Evolutionary conservation across 64 coral and sea anemone genomes (phyloP).

Genomic region (Dendrophyllia cribrosa): DNA sequence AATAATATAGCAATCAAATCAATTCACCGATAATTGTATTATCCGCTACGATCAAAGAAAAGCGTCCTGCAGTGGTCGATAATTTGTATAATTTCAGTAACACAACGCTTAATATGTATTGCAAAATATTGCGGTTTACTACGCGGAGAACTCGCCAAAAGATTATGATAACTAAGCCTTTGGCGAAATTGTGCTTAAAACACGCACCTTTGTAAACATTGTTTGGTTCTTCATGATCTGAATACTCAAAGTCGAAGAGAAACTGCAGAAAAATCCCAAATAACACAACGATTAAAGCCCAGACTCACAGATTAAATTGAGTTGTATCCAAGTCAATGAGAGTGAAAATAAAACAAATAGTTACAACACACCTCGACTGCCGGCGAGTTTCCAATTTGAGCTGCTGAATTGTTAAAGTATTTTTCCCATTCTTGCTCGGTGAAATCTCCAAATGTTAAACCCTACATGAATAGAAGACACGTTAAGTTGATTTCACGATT

Average conservation of each 20-base stretch:
- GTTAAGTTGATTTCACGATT: too few relatives aligned
- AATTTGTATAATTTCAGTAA: not conserved
- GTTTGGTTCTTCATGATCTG: conserved; percentile 73
- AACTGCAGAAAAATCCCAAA: conserved; percentile 52
- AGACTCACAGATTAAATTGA: not conserved
- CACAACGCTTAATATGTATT: not conserved
- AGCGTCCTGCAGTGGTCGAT: not conserved
- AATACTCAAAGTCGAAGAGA: conserved; percentile 78
- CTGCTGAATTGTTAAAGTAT: conserved; percentile 65
- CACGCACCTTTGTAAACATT: conserved; percentile 11
- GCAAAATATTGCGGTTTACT: not conserved
- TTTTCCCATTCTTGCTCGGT: conserved; percentile 85
- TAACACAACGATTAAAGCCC: not conserved
- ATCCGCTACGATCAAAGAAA: not conserved
- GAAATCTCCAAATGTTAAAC: conserved; percentile 86
- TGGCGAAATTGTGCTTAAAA: not conserved
- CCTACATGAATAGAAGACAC: conserved; percentile 16
- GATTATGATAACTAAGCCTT: not conserved
- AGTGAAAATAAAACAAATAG: not conserved
- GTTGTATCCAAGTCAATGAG: not conserved
- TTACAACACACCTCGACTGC: conserved; percentile 82
- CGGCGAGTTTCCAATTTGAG: conserved; percentile 48
- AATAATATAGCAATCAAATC: not conserved
- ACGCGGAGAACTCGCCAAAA: not conserved
- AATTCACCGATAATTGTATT: not conserved